Conservation (phyloP, 1,140 invertebrate genomes). For the Drosophila nigromelanica region DNA sequence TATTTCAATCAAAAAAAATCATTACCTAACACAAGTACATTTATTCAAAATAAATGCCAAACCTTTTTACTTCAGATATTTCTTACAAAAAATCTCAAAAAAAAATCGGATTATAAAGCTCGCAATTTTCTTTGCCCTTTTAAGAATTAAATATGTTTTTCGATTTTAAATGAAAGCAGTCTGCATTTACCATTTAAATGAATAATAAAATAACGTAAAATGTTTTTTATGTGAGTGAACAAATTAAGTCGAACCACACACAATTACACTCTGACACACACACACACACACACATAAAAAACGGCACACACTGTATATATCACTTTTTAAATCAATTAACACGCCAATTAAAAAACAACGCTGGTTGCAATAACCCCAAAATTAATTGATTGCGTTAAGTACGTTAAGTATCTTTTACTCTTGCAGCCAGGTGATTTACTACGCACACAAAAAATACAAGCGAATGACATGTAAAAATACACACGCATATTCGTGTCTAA, state of each 20-base stretch:
- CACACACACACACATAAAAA: background rate
- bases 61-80: no score
- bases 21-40: no score
- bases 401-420: background rate
- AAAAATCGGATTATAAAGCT: no score
- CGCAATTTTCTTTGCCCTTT: no score
- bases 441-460: background rate
- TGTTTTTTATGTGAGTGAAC: background rate
- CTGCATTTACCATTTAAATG: no score
- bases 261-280: background rate
- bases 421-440: background rate
- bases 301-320: no score
- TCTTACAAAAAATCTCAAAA: no score
- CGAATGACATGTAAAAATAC: background rate
- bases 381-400: constrained; percentile 41
- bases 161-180: no score
- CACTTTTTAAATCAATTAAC: constrained; percentile 16
- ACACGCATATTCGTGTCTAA: background rate
- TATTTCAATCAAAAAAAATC: no score
- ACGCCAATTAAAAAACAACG: constrained; percentile 31
- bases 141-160: no score
- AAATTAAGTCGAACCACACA: background rate
- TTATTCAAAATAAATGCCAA: no score
- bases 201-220: no score
- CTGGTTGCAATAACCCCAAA: constrained; percentile 16